Evolutionary conservation across 2,888 invertebrate species (phyloP), one percentile per base, ranked within the genome.

Genomic region (Crematogaster levior): DNA sequence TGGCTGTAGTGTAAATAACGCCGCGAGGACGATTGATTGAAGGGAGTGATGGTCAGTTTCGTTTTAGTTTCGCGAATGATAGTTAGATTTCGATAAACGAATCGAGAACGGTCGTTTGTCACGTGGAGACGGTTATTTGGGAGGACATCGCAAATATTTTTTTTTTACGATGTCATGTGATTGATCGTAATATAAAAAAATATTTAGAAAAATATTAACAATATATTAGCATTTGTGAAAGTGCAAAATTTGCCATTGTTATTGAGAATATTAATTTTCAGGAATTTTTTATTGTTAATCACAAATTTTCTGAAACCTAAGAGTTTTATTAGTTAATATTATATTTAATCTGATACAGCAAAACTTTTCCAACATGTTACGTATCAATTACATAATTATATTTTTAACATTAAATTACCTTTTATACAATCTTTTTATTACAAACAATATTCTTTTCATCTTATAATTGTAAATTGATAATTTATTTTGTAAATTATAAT

Each of bases 21-120:
- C 51, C 68, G 34, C 15, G 21, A 51, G 68, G 68, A 24, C 51
- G 51, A 68, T 68, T 51, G 68, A 68, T 68, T 68, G 68, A 68
- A 68, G 34, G 34, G 34, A 51, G 34, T 24, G 18, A 51, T 68
- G 68, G 68, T 51, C 34, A 51, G 68, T 68, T 68, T 68, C 51
- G 68, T 68, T 68, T 68, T 34, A 51, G 68, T 34, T 68, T 68
- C 34, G 34, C 51, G 68, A 68, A 68, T 68, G 34, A 68, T 68
- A 34, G 63, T 65, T 65, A 65, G 63, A 65, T 65, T 65, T 65
- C 43, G 63, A 65, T 65, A 65, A 43, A 65, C 63, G 68, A 68
- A 34, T 68, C 34, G 68, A 15, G 34, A 34, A 68, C 68, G 34
- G 24, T 7, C 51, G 68, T 68, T 68, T 68, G 51, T 68, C 68